Evolutionary conservation across 1,140 invertebrate genomes (phyloP).

Genomic region (Polyergus mexicanus): DNA sequence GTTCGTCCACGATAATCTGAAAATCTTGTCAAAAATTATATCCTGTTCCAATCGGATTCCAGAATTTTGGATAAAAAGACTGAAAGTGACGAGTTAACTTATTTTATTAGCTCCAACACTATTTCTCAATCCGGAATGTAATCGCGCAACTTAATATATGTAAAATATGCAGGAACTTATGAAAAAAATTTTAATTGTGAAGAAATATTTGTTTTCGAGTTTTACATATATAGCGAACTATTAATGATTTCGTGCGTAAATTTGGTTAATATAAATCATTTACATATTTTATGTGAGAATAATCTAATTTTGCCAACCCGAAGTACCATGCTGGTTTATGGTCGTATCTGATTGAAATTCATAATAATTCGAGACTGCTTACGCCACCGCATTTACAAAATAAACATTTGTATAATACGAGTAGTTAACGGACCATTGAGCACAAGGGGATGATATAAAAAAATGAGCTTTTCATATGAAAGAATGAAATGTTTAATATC

Average conservation of each 20-base stretch:
- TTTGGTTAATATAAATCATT: neutral
- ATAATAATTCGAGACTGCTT: neutral
- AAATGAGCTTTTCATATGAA: neutral
- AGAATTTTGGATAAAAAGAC: constrained; percentile 29
- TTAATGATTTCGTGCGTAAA: neutral
- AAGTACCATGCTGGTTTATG: neutral
- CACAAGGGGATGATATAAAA: neutral
- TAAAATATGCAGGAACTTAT: neutral
- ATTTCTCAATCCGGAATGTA: neutral
- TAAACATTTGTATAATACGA: constrained; percentile 15
- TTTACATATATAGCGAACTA: neutral
- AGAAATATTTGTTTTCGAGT: neutral
- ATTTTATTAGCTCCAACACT: neutral
- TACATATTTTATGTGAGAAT: neutral
- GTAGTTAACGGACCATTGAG: neutral
- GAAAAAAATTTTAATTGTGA: neutral
- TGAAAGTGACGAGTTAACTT: neutral
- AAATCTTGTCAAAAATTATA: neutral
- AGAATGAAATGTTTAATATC: neutral
- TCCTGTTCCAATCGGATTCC: neutral
- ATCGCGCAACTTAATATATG: neutral
- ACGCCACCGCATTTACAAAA: neutral
- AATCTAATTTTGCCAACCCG: neutral
- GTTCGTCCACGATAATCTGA: constrained; percentile 17
- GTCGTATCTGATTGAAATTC: constrained; percentile 8